Conservation (phyloP, 2,797 vertebrate species). For the Periparus ater region DNA sequence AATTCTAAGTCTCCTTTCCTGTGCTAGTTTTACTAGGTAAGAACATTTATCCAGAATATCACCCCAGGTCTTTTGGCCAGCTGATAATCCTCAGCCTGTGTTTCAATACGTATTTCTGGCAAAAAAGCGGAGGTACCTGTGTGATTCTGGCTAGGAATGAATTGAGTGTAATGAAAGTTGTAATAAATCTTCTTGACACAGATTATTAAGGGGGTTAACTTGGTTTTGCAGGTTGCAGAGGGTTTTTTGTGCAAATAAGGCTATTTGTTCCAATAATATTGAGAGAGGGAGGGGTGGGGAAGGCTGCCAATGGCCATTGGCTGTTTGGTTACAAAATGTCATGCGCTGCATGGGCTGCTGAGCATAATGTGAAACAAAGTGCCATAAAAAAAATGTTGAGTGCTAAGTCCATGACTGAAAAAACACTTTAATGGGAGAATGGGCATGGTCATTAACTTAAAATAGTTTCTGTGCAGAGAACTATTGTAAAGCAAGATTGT, state of each 20-base stretch:
- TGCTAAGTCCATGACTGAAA: conserved; percentile 70
- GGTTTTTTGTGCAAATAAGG: conserved; percentile 11
- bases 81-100: not conserved
- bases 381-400: conserved; percentile 75
- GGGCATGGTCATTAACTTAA: conserved; percentile 69
- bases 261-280: conserved; percentile 27
- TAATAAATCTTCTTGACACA: not conserved
- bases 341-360: conserved; percentile 73
- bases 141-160: not conserved
- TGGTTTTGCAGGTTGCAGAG: conserved; percentile 16
- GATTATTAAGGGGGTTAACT: conserved; percentile 7
- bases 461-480: conserved; percentile 62
- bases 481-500: not conserved
- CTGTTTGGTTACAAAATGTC: conserved; percentile 57
- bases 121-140: not conserved
- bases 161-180: not conserved
- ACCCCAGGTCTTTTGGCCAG: not conserved
- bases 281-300: not conserved
- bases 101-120: not conserved
- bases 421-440: conserved; percentile 70
- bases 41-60: not conserved
- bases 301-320: conserved; percentile 33
- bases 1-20: not conserved
- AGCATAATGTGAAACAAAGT: conserved; percentile 79
- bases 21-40: not conserved